A percentile compares a stretch with the other conserved stretches of the same genome.
Evolutionary conservation across 2,888 invertebrate genomes (phyloP).

Genomic region (Mimas tiliae): DNA sequence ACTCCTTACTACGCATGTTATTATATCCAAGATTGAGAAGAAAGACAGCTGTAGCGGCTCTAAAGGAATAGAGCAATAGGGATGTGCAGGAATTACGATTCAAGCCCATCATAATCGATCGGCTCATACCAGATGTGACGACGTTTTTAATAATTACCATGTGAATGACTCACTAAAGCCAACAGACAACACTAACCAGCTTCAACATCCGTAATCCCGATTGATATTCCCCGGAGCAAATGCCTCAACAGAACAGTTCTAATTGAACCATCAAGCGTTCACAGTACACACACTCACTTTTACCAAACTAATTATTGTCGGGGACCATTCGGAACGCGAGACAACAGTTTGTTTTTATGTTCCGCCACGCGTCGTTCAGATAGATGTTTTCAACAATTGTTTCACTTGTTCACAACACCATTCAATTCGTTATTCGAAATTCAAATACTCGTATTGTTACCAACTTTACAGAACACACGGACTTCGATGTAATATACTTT

Average conservation of each 20-base stretch:
- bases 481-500: conserved; percentile 54
- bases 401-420: conserved; percentile 72
- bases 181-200: conserved; percentile 67
- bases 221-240: conserved; percentile 53
- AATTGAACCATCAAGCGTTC: conserved; percentile 75
- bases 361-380: conserved; percentile 69
- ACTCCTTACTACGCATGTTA: too few species aligned
- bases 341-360: conserved; percentile 74
- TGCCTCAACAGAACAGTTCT: conserved; percentile 64
- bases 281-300: conserved; percentile 82
- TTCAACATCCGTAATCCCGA: conserved; percentile 73
- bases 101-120: neutral
- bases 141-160: conserved; percentile 36
- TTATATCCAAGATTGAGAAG: neutral
- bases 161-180: conserved; percentile 40
- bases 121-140: conserved; percentile 27
- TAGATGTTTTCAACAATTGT: conserved; percentile 52
- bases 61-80: neutral
- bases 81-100: neutral
- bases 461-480: conserved; percentile 57
- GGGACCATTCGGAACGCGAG: conserved; percentile 73
- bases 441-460: conserved; percentile 56
- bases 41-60: neutral
- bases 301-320: conserved; percentile 77
- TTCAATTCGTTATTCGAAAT: conserved; percentile 66